Evolutionary conservation across 1,140 invertebrate genomes (phyloP), one percentile per base, ranked within the genome.

Genomic region (Ditylenchus dipsaci): DNA sequence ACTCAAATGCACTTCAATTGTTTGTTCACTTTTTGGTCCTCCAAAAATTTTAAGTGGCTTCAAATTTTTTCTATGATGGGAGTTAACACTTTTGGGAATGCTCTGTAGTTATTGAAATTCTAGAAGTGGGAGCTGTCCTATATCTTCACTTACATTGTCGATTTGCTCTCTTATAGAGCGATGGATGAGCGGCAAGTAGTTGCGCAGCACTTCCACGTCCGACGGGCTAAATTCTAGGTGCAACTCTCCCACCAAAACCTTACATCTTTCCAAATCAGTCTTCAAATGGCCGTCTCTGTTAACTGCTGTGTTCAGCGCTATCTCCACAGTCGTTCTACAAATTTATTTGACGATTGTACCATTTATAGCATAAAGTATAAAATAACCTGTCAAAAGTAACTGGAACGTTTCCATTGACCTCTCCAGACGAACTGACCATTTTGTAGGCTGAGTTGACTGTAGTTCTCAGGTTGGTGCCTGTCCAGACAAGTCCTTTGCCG

Each of bases 211-310:
- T n/a, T 79, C 69, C 8, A 70, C 75, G 59, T 78, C 76, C 27
- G 71, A 42, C 30, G 58, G 69, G 29, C 60, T 33, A 45, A 76
- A 78, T 9, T 76, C 79, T 9, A 81, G 63, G 27, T 56, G 63
- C 9, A 81, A 56, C 33, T 82, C 76, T 33, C 73, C 64, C 19
- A 74, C 45, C 23, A 67, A 27, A 19, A 79, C 77, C 45, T 78
- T 69, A 59, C 79, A 81, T 21, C 72, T 71, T 23, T 68, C 65
- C 21, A 81, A 60, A 45, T 81, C 79, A 0, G 78, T 79, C 64
- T 79, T 79, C 45, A 79, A 61, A 65, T 79, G 78, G 1, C 78
- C 78, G 57, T 79, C 78, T 23, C 63, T 23, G 64, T 79, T 79
- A 0, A 79, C 70, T n/a, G 57, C 69, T 0, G 77, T 77, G 53